Percentiles rank a stretch among this genome's conserved stretches.
Conservation (phyloP, 1,140 invertebrate genomes). For the Drosophila subobscura region DNA sequence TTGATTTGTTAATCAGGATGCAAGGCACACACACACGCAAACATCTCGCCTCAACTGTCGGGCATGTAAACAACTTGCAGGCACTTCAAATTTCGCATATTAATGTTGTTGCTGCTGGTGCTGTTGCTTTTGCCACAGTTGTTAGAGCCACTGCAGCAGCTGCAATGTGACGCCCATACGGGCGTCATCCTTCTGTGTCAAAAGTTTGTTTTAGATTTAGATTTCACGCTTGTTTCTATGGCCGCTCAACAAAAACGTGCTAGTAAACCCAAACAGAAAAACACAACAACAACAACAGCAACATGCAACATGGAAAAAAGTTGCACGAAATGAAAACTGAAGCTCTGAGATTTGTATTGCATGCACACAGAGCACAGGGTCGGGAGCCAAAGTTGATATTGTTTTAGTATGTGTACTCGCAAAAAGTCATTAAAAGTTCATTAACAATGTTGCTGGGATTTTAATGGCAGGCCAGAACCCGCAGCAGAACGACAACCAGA, state of each 20-base stretch:
- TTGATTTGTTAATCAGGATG: constrained; percentile 71
- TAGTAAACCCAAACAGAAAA: background rate
- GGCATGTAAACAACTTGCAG: constrained; percentile 62
- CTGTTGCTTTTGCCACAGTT: constrained; percentile 36
- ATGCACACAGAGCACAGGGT: constrained; percentile 1
- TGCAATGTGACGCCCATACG: constrained; percentile 22
- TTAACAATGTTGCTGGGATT: constrained; percentile 81
- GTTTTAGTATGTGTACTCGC: constrained; percentile 50
- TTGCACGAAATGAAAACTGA: constrained; percentile 36
- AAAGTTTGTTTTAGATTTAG: constrained; percentile 51
- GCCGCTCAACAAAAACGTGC: constrained; percentile 51
- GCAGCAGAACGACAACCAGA: constrained; percentile 11
- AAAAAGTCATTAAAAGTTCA: constrained; percentile 83
- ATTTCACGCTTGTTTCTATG: constrained; percentile 69
- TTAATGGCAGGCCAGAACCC: constrained; percentile 48
- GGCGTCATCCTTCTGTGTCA: constrained; percentile 26
- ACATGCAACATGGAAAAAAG: constrained; percentile 6
- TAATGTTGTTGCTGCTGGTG: constrained; percentile 30
- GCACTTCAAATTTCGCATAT: constrained; percentile 52
- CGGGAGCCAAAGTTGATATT: constrained; percentile 27
- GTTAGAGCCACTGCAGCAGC: background rate
- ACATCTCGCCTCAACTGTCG: constrained; percentile 36
- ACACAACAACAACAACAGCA: background rate
- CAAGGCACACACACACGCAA: constrained; percentile 27
- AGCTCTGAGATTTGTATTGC: constrained; percentile 49